These are phyloP conservation scores for Bombus difficillimus DNA, from an alignment of 1,140 invertebrate genomes.

Conservation along the genomic window DNA sequence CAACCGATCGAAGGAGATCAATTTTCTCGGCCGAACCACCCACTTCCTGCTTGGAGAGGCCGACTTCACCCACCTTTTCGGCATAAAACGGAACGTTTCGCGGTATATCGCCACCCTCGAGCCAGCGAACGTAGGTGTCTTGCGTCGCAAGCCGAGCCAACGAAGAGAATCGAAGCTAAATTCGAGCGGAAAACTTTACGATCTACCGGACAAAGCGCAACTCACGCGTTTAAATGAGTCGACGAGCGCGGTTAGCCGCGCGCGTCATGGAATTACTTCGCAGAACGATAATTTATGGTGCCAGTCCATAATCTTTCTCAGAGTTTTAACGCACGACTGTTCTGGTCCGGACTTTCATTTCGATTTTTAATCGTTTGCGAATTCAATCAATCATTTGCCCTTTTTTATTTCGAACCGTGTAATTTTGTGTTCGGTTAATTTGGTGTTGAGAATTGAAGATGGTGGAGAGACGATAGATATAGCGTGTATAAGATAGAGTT, in stretches of 20 bases:
- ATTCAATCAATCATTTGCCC: background rate
- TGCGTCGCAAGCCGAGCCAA: background rate
- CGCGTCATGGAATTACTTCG: constrained; percentile 14
- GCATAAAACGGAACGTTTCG: constrained; percentile 10
- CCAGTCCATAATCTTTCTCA: background rate
- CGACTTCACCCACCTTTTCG: background rate
- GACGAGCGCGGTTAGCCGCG: constrained; percentile 8
- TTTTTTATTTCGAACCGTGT: background rate
- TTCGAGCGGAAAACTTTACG: constrained; percentile 43
- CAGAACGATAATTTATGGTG: constrained; percentile 25
- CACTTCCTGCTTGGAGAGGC: background rate
- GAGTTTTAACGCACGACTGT: background rate
- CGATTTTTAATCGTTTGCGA: background rate
- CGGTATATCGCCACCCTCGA: background rate
- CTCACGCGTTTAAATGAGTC: constrained; percentile 38
- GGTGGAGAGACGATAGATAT: background rate
- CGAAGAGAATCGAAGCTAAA: constrained; percentile 22
- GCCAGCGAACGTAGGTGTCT: constrained; percentile 1
- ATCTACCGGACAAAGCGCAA: constrained; percentile 35
- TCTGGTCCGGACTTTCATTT: background rate
- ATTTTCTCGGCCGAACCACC: constrained; percentile 21
- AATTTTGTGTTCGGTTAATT: background rate
- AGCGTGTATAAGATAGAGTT: too few relatives aligned
- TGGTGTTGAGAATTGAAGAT: background rate
- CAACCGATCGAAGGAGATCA: constrained; percentile 7